Evolutionary conservation across 64 coral and sea anemone genomes (phyloP), one percentile per base, ranked within the genome.

Genomic region (Catalaphyllia jardinei): DNA sequence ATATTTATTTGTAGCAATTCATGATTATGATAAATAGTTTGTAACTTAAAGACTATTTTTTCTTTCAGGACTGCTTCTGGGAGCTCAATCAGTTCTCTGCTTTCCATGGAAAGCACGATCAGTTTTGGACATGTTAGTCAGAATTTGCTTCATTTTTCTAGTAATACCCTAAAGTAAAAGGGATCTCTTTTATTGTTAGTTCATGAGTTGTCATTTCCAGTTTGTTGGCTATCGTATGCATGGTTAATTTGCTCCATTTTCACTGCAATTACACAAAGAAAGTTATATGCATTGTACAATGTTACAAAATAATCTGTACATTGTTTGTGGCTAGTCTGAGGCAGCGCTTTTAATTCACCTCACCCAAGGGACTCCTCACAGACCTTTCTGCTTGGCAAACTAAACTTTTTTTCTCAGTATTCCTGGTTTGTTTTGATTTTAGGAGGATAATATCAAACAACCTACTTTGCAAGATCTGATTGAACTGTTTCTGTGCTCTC

Each of bases 401-500:
- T 6, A 4, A 46, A 46, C 42, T 46, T 46, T 8, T 39, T 7
- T 46, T 46, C 4, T 46, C 42, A 46, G 7, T 46, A 46, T 46
- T 35, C 33, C 3, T 35, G 1, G 3, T 35, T 46, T 46, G 42
- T 46, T 8, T 46, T 69, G 11, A 69, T 25, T 28, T 86, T 29
- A 91, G 89, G 89, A 87, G 73, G 90, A 92, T 28, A 39, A 52
- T 31, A 7, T 11, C n/a, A 92, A 72, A 71, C 74, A 31, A 24
- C 74, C 75, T 29, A 31, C 24, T 4, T 24, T 92, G 42, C 38
- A 84, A 46, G 90, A 92, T 77, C 60, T 92, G 31, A 84, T 92
- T 92, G 82, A 92, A 62, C 59, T 92, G 20, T 92, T 92, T 42
- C 30, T 92, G 1, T 92, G 90, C 87, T 87, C 60, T 12, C 72